phyloP scores from a whole-genome alignment of 1,140 invertebrate species.

The Artemia franciscana region DNA sequence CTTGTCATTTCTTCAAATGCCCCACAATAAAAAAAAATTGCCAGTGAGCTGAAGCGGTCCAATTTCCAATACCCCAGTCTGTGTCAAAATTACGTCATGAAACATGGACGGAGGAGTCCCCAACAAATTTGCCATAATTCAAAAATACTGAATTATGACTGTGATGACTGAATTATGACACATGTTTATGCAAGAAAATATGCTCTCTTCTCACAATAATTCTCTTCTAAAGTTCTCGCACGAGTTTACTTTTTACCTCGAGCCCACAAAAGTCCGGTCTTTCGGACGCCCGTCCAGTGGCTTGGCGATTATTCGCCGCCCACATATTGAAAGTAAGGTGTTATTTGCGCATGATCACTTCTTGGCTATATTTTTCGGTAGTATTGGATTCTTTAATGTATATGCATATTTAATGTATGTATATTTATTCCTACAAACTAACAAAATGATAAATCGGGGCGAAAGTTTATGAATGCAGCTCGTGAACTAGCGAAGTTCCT shows the following conservation, averaged over 20 bases:
- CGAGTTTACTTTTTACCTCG: background rate
- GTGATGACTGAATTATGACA: background rate
- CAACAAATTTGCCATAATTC: background rate
- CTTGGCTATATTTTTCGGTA: background rate
- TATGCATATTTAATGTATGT: no score
- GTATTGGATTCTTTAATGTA: background rate
- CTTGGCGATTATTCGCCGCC: background rate
- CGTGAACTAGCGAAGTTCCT: background rate
- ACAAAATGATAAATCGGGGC: background rate
- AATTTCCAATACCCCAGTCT: background rate
- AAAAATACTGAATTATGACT: background rate
- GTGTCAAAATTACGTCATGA: background rate
- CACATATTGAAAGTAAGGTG: background rate
- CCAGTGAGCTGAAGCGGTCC: background rate
- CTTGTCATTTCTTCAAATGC: background rate
- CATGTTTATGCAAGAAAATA: background rate
- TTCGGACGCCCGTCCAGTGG: background rate
- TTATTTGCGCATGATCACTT: background rate
- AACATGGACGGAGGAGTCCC: background rate
- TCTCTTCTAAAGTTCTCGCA: background rate
- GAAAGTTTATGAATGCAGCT: background rate
- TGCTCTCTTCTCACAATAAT: background rate
- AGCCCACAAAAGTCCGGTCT: background rate
- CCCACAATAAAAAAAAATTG: background rate
- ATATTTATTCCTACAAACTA: background rate